Evolutionary conservation across 2,888 invertebrate species (phyloP).

Genomic region (Hyalella azteca): DNA sequence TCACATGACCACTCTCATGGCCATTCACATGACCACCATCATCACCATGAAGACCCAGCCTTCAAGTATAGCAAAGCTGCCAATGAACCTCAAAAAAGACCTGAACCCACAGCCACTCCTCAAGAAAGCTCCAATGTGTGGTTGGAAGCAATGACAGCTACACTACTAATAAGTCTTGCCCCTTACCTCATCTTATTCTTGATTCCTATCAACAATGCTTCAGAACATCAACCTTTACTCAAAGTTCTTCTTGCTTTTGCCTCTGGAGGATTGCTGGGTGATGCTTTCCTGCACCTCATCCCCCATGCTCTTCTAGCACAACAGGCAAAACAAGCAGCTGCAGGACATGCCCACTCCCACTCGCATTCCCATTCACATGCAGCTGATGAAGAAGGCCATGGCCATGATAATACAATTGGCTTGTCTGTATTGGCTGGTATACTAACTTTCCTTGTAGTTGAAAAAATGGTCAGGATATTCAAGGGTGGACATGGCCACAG

Average conservation of each 20-base stretch:
- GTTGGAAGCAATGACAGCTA: conserved; percentile 85
- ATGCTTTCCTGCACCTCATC: conserved; percentile 97
- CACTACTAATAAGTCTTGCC: conserved; percentile 90
- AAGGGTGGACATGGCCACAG: conserved; percentile 83
- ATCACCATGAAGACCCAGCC: conserved; percentile 52
- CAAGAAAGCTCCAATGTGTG: conserved; percentile 66
- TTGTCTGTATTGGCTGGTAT: conserved; percentile 94
- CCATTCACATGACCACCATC: conserved; percentile 41
- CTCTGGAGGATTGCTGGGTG: conserved; percentile 93
- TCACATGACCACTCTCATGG: conserved; percentile 43
- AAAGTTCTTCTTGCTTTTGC: conserved; percentile 92
- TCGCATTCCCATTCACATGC: conserved; percentile 63
- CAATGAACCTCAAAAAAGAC: conserved; percentile 36
- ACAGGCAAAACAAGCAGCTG: conserved; percentile 58
- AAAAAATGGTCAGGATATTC: conserved; percentile 86
- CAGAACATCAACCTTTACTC: conserved; percentile 82
- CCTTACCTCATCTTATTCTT: conserved; percentile 92
- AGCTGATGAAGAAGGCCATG: conserved; percentile 62
- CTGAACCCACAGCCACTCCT: neutral
- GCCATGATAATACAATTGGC: conserved; percentile 85
- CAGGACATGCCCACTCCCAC: conserved; percentile 67
- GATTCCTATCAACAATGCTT: conserved; percentile 87
- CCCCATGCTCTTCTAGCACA: conserved; percentile 84
- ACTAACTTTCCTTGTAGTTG: conserved; percentile 88
- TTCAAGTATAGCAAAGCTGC: conserved; percentile 56